A percentile compares a stretch with the other conserved stretches of the same genome.
Conservation (phyloP, 2,113 vertebrate genomes). For the Noturus placidus region DNA sequence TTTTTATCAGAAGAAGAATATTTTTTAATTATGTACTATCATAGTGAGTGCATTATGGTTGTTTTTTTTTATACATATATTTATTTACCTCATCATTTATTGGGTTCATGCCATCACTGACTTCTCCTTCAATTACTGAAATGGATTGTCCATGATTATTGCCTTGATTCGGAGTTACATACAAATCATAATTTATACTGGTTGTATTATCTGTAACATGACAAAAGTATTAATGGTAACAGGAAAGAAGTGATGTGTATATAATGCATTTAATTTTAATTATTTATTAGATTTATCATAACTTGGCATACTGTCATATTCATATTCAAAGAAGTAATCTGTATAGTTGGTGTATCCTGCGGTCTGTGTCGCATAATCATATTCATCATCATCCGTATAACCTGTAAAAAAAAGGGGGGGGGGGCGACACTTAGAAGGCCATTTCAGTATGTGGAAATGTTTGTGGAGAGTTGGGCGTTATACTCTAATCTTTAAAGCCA, state of each 20-base stretch:
- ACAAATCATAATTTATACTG: not conserved
- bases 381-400: not conserved
- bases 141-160: not conserved
- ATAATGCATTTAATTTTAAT: not conserved
- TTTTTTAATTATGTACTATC: conserved; percentile 2
- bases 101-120: not conserved
- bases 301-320: conserved; percentile 27
- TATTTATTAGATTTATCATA: not conserved
- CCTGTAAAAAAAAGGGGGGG: conserved; percentile 21
- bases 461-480: not conserved
- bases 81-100: not conserved
- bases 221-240: not conserved
- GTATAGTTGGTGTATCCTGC: conserved; percentile 8
- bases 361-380: not conserved
- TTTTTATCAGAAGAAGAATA: not conserved
- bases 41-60: not conserved
- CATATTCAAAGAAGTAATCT: conserved; percentile 29
- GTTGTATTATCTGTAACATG: not conserved
- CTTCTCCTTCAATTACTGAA: not conserved
- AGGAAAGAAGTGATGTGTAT: not conserved
- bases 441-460: not conserved
- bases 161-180: not conserved
- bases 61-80: not conserved
- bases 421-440: not conserved
- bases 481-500: not conserved